Percentiles rank a stretch among this genome's conserved stretches.
Conservation (phyloP, 2,888 invertebrate genomes). For the Agrotis clavis region DNA sequence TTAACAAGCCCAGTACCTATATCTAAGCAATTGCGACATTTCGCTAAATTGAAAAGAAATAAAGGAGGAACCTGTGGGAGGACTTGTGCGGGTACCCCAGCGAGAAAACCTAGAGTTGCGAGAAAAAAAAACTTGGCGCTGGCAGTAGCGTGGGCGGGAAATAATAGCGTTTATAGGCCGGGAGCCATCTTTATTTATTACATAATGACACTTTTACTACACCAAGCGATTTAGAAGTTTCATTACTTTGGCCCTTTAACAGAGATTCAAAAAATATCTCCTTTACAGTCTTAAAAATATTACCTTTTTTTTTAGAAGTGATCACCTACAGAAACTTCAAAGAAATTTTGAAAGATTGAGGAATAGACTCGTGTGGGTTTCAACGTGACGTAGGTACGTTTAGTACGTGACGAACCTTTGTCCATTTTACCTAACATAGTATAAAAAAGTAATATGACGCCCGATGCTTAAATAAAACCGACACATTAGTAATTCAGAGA, state of each 20-base stretch:
- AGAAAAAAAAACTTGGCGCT: slow-evolving; percentile 63
- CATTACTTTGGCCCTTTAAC: slow-evolving; percentile 27
- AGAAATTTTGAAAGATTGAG: no score
- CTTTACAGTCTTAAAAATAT: no score
- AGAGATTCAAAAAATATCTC: slow-evolving; percentile 16
- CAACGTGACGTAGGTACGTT: no score
- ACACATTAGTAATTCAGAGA: slow-evolving; percentile 23
- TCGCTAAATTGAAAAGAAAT: slow-evolving; percentile 59
- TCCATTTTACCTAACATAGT: neutral
- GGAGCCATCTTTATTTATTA: slow-evolving; percentile 68
- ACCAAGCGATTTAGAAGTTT: slow-evolving; percentile 44
- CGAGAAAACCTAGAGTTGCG: slow-evolving; percentile 66
- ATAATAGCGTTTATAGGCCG: slow-evolving; percentile 63
- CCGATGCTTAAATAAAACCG: slow-evolving; percentile 2
- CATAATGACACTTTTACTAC: slow-evolving; percentile 55
- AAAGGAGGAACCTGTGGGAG: slow-evolving; percentile 69
- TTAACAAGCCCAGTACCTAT: slow-evolving; percentile 53
- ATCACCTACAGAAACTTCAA: no score
- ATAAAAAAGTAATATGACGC: neutral
- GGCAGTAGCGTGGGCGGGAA: slow-evolving; percentile 67
- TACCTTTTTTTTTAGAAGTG: no score
- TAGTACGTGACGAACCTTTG: neutral
- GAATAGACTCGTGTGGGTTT: no score
- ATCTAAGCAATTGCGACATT: slow-evolving; percentile 59
- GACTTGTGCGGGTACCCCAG: slow-evolving; percentile 55